Base-by-base conservation (phyloP, 1,140 invertebrate species). In the Drosophila pseudoobscura region DNA sequence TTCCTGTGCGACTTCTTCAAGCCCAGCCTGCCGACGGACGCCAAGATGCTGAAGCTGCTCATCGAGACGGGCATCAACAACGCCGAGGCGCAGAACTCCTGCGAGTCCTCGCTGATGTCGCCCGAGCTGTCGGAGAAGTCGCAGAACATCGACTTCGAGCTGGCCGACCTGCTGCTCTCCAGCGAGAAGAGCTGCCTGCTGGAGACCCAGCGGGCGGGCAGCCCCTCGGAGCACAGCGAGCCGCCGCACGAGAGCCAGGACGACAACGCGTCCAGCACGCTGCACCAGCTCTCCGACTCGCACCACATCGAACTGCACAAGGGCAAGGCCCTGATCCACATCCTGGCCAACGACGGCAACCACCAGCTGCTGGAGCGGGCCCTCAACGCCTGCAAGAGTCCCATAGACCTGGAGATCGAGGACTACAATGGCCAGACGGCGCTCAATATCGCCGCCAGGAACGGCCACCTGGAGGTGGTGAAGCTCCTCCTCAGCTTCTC, bases 341-440 rank as follows among this genome's bases (percentile, higher is more conserved):
- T 94, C 51, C 92, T 96, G n/a, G 94, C 95, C 49, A 95, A 95
- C 53, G 95, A 96, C 89, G 95, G 95, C 22, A 94, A 95, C 80
- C 93, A 94, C 45, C 93, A 93, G 47, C 84, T 95, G 9, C 92
- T 96, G 35, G 93, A 94, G 68, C 92, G 94, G 41, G 93, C 95
- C 1, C 90, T 96, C 2, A 92, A 93, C 41, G 92, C 93, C 31
- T 94, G 93, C 85, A 91, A 91, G 92, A 93, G 92, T 88, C 60
- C 93, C 39, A 92, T 92, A 3, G 91, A 94, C 80, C 78, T 95
- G 35, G 94, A 95, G 88, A 93, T 93, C 3, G 93, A 93, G 50
- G 96, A 97, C 85, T 93, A 94, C 46, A 95, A 96, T 69, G 96
- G 96, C 2, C 95, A 97, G 84, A 97, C 96, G 6, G 95, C 96